Evolutionary conservation across 2,888 invertebrate genomes (phyloP).

Genomic region (Epistrophe grossulariae): DNA sequence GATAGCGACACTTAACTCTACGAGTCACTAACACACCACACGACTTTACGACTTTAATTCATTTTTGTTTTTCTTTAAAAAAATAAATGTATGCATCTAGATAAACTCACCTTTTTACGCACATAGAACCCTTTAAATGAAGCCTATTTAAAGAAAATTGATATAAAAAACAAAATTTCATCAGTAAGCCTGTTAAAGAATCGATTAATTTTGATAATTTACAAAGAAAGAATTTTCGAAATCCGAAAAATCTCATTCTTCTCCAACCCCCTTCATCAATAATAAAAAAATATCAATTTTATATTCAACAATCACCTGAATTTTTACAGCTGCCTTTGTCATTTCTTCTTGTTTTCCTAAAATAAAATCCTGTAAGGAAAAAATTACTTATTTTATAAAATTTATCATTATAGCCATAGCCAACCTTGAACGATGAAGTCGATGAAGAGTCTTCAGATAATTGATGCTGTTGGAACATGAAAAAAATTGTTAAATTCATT

Average conservation of each 20-base stretch:
- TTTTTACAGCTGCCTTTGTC: slow-evolving; percentile 26
- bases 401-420: neutral
- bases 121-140: slow-evolving; percentile 36
- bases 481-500: neutral
- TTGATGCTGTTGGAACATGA: neutral
- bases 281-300: neutral
- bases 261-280: neutral
- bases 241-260: neutral
- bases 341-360: neutral
- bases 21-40: too few species aligned
- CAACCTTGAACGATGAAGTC: slow-evolving; percentile 1
- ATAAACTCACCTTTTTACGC: slow-evolving; percentile 28
- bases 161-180: neutral
- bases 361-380: neutral
- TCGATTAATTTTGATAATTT: neutral
- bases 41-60: too few species aligned
- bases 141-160: slow-evolving; percentile 3
- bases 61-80: too few species aligned
- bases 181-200: neutral
- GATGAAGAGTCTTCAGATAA: neutral
- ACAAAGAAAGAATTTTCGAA: too few species aligned
- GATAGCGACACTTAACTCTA: too few species aligned
- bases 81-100: neutral
- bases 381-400: too few species aligned
- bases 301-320: slow-evolving; percentile 10